Evolutionary conservation across 2,888 invertebrate genomes (phyloP), one percentile per base, ranked within the genome.

Genomic region (Orchesellides sinensis): DNA sequence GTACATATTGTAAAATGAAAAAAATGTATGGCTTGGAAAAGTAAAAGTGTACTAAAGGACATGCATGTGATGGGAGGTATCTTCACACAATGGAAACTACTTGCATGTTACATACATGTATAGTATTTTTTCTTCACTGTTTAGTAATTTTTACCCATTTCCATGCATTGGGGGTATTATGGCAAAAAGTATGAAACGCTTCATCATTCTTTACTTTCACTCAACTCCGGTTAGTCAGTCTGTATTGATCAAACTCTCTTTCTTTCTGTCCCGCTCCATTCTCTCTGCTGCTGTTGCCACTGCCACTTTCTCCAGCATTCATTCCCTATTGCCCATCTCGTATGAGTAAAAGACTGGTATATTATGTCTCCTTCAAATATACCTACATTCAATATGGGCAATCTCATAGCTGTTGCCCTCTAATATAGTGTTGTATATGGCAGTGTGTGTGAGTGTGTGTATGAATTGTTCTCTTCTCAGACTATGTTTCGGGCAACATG

Each of bases 101-200:
- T 73, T 80, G 80, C 14, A 21, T 40, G 8, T 19, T 52, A 8
- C 17, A 52, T 21, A 21, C 35, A 8, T 6, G 52, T 49, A 17
- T 49, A n/a, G 8, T n/a, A n/a, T n/a, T n/a, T n/a, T n/a, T 17
- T 69, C 52, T 54, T 52, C 52, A 19, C 45, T 5, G 25, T 49
- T 69, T 47, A 59, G 66, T 81, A 74, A 81, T 73, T 73, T 73
- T 81, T 74, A 74, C 68, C 81, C 81, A 81, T 81, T 81, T 81
- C 74, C 47, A 81, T 74, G 68, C 80, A 66, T 63, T 47, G 14
- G 49, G 59, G 68, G 69, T 52, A 81, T 66, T 68, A 59, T 47
- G 25, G 47, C 8, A 40, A 40, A 45, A 61, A 56, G 66, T 68
- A 68, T 74, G 81, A 74, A 81, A 72, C 32, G 73, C 81, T 73